A percentile compares a stretch with the other conserved stretches of the same genome.
phyloP scores from a whole-genome alignment of 2,888 invertebrate genomes.

The Hypomecis atomaria region DNA sequence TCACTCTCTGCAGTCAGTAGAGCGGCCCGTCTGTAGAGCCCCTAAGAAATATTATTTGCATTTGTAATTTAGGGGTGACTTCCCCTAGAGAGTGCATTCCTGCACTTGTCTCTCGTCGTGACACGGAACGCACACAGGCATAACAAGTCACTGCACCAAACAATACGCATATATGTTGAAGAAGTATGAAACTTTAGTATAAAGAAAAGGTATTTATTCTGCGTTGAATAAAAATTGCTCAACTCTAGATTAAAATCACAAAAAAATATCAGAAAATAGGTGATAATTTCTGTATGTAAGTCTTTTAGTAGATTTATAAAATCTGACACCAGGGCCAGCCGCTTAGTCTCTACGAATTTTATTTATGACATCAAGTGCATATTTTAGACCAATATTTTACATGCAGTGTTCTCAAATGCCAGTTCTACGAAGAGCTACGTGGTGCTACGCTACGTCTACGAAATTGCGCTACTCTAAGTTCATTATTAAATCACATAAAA shows the following conservation, averaged over 20 bases:
- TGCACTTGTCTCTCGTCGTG: constrained; percentile 61
- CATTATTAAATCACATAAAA: not conserved
- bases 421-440: constrained; percentile 13
- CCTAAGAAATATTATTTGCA: constrained; percentile 82
- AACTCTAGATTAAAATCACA: too few relatives aligned
- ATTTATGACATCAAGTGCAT: too few relatives aligned
- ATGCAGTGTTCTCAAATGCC: not conserved
- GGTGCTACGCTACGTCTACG: constrained; percentile 24
- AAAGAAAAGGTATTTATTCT: too few relatives aligned
- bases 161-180: constrained; percentile 3
- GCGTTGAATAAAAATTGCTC: too few relatives aligned
- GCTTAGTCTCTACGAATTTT: too few relatives aligned
- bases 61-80: constrained; percentile 67
- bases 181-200: not conserved
- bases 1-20: not conserved
- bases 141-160: not conserved
- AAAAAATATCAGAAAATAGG: too few relatives aligned
- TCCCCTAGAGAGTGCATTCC: constrained; percentile 68
- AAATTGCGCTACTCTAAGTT: not conserved
- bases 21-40: constrained; percentile 14
- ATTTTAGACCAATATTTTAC: not conserved
- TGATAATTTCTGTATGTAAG: too few relatives aligned
- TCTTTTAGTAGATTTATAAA: too few relatives aligned
- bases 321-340: too few relatives aligned
- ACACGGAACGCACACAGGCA: constrained; percentile 41